Evolutionary conservation across 1,140 invertebrate genomes (phyloP).

Genomic region (Diuraphis noxia): DNA sequence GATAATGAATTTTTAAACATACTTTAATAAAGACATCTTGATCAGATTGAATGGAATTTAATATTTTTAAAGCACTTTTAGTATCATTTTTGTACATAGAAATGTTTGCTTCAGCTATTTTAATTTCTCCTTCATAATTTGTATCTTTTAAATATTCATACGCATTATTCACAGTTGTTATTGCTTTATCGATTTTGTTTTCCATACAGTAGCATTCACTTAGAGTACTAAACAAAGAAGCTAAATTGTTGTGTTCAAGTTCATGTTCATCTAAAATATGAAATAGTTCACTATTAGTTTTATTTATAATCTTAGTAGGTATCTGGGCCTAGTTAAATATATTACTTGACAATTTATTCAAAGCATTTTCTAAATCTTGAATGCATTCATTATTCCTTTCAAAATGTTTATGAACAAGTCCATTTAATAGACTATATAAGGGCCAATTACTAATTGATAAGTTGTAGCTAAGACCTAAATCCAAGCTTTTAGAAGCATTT

Average conservation of each 20-base stretch:
- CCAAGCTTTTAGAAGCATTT: conserved; percentile 80
- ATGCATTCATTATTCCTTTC: conserved; percentile 75
- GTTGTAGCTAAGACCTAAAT: conserved; percentile 86
- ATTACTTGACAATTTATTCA: conserved; percentile 60
- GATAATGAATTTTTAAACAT: conserved; percentile 15
- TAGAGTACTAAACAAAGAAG: conserved; percentile 82
- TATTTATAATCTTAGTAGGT: not conserved
- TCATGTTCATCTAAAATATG: conserved; percentile 53
- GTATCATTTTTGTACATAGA: conserved; percentile 78
- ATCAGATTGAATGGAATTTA: conserved; percentile 75
- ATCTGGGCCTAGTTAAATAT: not conserved
- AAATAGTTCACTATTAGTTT: not conserved
- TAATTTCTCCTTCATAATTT: conserved; percentile 79
- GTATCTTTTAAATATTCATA: conserved; percentile 75
- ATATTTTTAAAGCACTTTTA: conserved; percentile 76
- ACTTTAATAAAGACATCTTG: conserved; percentile 79
- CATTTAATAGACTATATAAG: conserved; percentile 84
- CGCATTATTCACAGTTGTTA: conserved; percentile 80
- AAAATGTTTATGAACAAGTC: conserved; percentile 78
- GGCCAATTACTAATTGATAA: conserved; percentile 90
- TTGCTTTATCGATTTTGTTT: conserved; percentile 77
- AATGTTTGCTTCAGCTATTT: conserved; percentile 83
- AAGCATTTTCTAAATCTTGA: conserved; percentile 73
- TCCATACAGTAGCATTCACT: conserved; percentile 75
- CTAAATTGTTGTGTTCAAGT: conserved; percentile 63